Evolutionary conservation across 2,888 invertebrate genomes (phyloP).

Genomic region (Aleiodes leptofemur): DNA sequence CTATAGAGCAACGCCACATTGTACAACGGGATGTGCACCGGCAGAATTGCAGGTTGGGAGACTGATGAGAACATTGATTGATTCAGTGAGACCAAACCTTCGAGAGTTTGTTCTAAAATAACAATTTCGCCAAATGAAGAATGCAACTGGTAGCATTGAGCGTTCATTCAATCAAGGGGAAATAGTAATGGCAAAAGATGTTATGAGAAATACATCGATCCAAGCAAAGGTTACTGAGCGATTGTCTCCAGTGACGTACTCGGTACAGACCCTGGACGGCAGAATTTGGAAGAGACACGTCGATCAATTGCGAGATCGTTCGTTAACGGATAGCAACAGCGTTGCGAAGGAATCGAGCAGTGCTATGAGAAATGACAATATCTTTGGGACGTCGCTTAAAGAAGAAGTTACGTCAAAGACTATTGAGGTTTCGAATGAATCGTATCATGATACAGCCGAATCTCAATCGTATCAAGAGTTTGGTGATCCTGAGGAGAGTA

Average conservation of each 20-base stretch:
- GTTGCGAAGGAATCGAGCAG: no score
- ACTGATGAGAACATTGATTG: neutral
- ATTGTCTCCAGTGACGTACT: constrained; percentile 17
- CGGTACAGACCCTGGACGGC: neutral
- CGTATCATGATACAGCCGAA: no score
- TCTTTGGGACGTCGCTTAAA: no score
- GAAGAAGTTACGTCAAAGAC: no score
- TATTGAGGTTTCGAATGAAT: no score
- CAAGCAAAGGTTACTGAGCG: neutral
- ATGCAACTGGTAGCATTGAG: no score
- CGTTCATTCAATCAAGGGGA: neutral
- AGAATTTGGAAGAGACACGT: constrained; percentile 8
- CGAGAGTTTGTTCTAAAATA: no score
- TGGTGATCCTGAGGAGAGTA: no score
- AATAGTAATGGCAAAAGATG: neutral
- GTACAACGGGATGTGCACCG: constrained; percentile 46
- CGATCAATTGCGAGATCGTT: neutral
- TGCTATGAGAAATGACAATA: no score
- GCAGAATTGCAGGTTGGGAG: constrained; percentile 39
- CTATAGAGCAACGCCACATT: constrained; percentile 45
- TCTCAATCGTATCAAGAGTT: no score
- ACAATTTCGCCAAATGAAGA: no score
- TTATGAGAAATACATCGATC: neutral
- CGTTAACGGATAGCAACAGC: no score
- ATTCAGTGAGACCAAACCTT: neutral